Conservation (phyloP, 2,113 vertebrate genomes). For the Emydocephalus ijimae region DNA sequence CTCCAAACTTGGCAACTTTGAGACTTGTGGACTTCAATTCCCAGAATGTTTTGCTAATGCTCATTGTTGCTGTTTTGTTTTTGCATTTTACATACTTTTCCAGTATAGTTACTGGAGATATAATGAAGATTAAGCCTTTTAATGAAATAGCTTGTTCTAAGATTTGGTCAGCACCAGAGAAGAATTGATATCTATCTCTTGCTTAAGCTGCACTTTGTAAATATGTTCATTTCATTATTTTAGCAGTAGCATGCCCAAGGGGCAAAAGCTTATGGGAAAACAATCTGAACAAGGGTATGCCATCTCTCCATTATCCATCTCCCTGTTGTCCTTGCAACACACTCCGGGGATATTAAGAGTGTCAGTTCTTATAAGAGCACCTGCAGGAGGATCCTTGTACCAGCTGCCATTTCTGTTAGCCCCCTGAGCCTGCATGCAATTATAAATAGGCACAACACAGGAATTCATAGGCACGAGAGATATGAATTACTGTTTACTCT, state of each 20-base stretch:
- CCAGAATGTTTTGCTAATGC: not conserved
- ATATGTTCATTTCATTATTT: not conserved
- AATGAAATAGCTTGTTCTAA: not conserved
- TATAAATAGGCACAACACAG: not conserved
- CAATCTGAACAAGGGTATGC: not conserved
- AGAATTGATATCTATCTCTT: not conserved
- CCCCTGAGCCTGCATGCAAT: not conserved
- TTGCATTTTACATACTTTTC: not conserved
- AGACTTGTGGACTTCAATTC: too few species aligned
- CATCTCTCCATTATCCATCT: not conserved
- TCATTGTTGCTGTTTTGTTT: not conserved
- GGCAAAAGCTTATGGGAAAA: not conserved
- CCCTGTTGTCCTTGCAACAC: not conserved
- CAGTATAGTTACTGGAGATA: not conserved
- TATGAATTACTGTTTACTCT: not conserved
- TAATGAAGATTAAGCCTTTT: not conserved
- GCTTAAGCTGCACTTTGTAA: not conserved
- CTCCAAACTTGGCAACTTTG: too few species aligned
- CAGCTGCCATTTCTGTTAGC: not conserved
- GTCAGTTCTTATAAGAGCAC: not conserved
- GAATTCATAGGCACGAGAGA: not conserved
- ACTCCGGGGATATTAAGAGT: too few species aligned
- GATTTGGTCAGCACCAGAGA: not conserved
- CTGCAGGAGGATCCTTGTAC: not conserved
- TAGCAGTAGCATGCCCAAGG: not conserved